Percentiles rank a stretch among this genome's conserved stretches.
Conservation (phyloP, 2,888 invertebrate genomes). For the Chrysotoxum bicinctum region DNA sequence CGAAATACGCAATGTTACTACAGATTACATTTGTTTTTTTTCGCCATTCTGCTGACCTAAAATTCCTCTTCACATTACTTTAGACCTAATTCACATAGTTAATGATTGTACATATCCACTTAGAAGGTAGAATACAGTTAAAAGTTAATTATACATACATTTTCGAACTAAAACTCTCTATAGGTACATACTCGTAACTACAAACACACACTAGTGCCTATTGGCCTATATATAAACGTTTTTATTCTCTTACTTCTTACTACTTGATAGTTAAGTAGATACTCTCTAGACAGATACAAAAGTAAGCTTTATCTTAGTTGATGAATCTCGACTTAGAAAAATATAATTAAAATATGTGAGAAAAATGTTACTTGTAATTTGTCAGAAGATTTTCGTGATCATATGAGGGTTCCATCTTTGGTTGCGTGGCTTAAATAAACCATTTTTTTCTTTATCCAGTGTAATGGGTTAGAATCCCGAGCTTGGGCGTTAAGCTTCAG, state of each 20-base stretch:
- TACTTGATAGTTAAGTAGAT: background rate
- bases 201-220: conserved; percentile 7
- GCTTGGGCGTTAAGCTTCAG: background rate
- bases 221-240: background rate
- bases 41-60: conserved; percentile 68
- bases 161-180: conserved; percentile 14
- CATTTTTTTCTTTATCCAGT: conserved; percentile 67
- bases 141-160: conserved; percentile 68
- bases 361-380: conserved; percentile 81
- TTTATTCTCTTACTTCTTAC: background rate
- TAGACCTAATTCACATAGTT: conserved; percentile 70
- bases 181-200: conserved; percentile 11
- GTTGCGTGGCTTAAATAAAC: conserved; percentile 64
- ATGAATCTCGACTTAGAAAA: conserved; percentile 60
- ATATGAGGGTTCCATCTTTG: conserved; percentile 81
- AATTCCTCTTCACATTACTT: conserved; percentile 64
- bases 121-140: conserved; percentile 64
- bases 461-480: background rate
- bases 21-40: conserved; percentile 38
- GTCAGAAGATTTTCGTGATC: conserved; percentile 82
- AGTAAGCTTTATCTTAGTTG: conserved; percentile 52
- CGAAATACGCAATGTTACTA: background rate
- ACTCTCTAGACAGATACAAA: conserved; percentile 40
- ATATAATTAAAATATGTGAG: conserved; percentile 69
- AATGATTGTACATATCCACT: conserved; percentile 51